Evolutionary conservation across 2,113 vertebrate genomes (phyloP).

Genomic region (Grallaria varia): DNA sequence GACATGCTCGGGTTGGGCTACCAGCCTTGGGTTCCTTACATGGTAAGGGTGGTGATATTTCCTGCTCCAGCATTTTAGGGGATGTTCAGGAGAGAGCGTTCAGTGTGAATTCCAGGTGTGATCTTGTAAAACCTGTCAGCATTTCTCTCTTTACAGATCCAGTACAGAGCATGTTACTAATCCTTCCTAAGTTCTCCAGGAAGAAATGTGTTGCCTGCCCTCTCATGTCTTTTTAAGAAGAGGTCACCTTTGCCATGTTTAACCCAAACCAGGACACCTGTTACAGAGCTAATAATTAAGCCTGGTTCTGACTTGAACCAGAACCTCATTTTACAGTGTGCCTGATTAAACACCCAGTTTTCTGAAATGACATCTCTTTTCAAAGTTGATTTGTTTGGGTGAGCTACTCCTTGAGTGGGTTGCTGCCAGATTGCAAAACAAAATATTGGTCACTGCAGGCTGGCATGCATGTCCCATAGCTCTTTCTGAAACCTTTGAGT

Average conservation of each 20-base stretch:
- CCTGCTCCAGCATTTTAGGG: background rate
- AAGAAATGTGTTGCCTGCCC: background rate
- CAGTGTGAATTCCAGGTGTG: background rate
- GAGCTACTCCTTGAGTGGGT: background rate
- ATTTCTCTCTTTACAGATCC: background rate
- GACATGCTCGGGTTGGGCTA: background rate
- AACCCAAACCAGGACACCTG: background rate
- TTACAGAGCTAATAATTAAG: background rate
- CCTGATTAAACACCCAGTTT: rapidly evolving
- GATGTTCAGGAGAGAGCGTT: background rate
- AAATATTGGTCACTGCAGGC: background rate
- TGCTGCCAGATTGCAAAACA: background rate
- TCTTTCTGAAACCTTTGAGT: background rate
- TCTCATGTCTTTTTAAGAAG: background rate
- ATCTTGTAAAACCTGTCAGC: background rate
- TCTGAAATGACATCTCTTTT: background rate
- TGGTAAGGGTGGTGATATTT: background rate
- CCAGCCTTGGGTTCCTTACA: rapidly evolving
- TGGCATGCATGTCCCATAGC: background rate
- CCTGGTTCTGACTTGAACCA: background rate
- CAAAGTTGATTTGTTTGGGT: background rate
- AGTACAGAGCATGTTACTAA: background rate
- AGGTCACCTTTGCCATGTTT: background rate
- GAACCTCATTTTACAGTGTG: background rate
- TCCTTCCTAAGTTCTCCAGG: background rate